Base-by-base conservation (phyloP, 2,888 invertebrate genomes). In the Andrena trimmerana region DNA sequence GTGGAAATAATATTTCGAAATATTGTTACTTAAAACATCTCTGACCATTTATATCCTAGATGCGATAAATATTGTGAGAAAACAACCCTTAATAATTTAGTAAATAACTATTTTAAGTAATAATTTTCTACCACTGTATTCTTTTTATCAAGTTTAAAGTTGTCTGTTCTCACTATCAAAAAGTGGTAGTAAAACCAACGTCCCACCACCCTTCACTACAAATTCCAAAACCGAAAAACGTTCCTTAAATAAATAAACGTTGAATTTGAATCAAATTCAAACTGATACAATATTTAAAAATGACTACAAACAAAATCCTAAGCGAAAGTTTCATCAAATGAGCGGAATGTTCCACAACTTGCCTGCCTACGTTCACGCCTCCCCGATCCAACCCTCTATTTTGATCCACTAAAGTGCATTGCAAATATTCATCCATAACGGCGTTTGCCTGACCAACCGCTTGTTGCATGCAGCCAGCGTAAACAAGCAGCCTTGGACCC, bases 391-490 rank as follows among this genome's bases (percentile, higher is more conserved):
- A 31, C 24, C 27, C 33, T 13, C 33, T 27, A 10, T 50, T 16
- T 62, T 20, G 1, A 7, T 1, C 24, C 7, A 10, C 27, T 4
- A 29, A 69, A 69, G 75, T 60, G 50, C n/a, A 69, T 24, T 6
- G 74, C 36, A 69, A 75, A 75, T 70, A 62, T 20, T 70, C 70
- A 52, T 52, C 75, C 52, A 75, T 62, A 69, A 75, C 20, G 33
- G 2, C n/a, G 60, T 50, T n/a, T 24, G 27, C 27, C 33, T 60
- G 50, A 69, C 52, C 62, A 62, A 62, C 70, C 62, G 75, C 75
- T 75, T 75, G 75, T 75, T 75, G 75, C 52, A 70, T 52, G 70
- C n/a, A 52, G 24, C 7, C 27, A n/a, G 29, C n/a, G 50, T 62
- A 62, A 75, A 62, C 60, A 75, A 70, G 60, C 20, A 27, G 33